These are phyloP conservation scores for Lerema accius DNA, from an alignment of 1,140 invertebrate genomes.

Conservation along the genomic window DNA sequence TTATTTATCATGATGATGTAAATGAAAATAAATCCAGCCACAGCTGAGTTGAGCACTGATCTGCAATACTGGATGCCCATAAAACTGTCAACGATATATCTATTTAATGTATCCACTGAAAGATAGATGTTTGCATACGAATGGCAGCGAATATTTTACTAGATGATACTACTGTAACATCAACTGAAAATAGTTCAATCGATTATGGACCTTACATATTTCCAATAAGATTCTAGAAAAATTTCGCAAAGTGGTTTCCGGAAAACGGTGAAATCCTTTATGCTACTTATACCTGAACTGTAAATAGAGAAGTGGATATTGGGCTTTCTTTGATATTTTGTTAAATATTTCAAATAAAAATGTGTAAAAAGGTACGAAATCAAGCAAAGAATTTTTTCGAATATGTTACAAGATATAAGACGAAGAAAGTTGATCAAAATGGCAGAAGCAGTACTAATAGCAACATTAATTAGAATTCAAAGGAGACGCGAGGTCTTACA, in stretches of 20 bases:
- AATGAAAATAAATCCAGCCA: slow-evolving; percentile 58
- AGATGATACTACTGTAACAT: slow-evolving; percentile 18
- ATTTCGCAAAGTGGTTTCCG: not conserved
- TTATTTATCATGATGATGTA: slow-evolving; percentile 44
- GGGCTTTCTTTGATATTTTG: not conserved
- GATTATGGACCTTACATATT: slow-evolving; percentile 20
- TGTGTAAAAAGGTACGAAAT: no score
- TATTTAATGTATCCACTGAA: slow-evolving; percentile 55
- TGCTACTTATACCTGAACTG: slow-evolving; percentile 3
- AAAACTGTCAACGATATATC: slow-evolving; percentile 68
- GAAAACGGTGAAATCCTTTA: slow-evolving; percentile 7
- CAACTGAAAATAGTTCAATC: slow-evolving; percentile 15
- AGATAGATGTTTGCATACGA: slow-evolving; percentile 49
- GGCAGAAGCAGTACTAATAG: not conserved
- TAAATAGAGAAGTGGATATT: slow-evolving; percentile 5
- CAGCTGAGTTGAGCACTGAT: slow-evolving; percentile 36
- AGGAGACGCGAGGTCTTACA: slow-evolving; percentile 22
- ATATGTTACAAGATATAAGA: no score
- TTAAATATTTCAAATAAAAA: not conserved
- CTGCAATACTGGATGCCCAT: slow-evolving; percentile 52
- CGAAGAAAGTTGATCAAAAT: not conserved
- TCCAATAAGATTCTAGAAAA: not conserved
- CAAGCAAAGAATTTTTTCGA: no score
- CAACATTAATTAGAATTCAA: slow-evolving; percentile 30
- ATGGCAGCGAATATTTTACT: slow-evolving; percentile 23